Evolutionary conservation across 2,888 invertebrate genomes (phyloP).

Genomic region (Lithosia quadra): DNA sequence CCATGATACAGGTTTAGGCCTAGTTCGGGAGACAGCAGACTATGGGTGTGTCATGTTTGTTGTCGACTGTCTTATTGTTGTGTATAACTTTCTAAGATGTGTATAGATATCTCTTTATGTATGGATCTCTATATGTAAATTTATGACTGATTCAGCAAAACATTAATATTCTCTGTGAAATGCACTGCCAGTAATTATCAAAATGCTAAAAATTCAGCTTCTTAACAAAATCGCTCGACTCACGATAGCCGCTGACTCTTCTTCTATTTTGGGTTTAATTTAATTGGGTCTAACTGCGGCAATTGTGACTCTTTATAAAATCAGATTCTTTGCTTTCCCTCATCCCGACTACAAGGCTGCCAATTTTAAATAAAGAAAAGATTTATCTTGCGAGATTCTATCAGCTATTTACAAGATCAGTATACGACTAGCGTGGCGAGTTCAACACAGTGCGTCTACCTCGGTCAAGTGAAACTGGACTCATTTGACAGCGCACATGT

Average conservation of each 20-base stretch:
- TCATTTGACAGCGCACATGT: conserved; percentile 31
- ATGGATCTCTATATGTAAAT: background rate
- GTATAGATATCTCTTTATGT: too few species aligned
- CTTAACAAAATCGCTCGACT: background rate
- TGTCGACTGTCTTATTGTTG: background rate
- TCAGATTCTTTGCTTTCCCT: conserved; percentile 1
- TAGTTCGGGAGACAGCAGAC: background rate
- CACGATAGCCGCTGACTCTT: background rate
- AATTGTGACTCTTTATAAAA: background rate
- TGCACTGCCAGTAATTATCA: too few species aligned
- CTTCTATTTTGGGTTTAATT: background rate
- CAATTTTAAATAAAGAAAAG: background rate
- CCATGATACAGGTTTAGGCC: background rate
- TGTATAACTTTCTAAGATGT: background rate
- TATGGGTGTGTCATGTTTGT: too few species aligned
- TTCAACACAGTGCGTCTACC: conserved; percentile 40
- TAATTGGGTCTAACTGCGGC: background rate
- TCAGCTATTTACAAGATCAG: background rate
- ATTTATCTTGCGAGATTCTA: background rate
- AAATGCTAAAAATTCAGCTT: background rate
- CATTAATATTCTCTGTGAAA: too few species aligned
- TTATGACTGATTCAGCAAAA: background rate
- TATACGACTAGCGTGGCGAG: conserved; percentile 5
- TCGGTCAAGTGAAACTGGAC: conserved; percentile 44
- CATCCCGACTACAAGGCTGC: background rate